Conservation (phyloP, 2,113 vertebrate genomes). For the Xenopus laevis region DNA sequence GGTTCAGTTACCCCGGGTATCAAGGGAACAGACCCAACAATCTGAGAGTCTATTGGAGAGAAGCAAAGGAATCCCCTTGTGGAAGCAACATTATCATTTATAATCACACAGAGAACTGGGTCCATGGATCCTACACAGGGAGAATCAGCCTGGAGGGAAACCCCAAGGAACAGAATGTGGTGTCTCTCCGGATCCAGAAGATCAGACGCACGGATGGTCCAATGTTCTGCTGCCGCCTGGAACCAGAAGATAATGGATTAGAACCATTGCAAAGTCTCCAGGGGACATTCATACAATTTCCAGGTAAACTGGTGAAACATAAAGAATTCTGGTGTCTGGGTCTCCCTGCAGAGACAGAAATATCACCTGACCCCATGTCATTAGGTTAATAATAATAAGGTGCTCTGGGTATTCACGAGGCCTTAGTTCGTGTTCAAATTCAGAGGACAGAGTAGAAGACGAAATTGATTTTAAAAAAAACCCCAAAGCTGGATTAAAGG, state of each 20-base stretch:
- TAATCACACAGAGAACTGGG: neutral
- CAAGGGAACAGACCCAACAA: neutral
- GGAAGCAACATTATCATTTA: neutral
- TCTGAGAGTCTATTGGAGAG: slow-evolving; percentile 34
- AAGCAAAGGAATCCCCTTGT: neutral
- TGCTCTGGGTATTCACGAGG: too few relatives aligned
- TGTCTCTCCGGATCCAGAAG: slow-evolving; percentile 6
- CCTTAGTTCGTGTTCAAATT: too few relatives aligned
- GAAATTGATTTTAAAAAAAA: too few relatives aligned
- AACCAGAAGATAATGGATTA: fast-evolving
- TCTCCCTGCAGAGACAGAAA: too few relatives aligned
- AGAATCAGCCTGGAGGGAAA: slow-evolving; percentile 23
- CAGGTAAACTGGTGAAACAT: neutral
- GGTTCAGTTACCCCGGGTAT: neutral
- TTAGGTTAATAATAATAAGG: too few relatives aligned
- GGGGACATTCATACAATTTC: slow-evolving; percentile 3
- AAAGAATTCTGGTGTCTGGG: too few relatives aligned
- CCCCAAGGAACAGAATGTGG: neutral
- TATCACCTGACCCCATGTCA: too few relatives aligned
- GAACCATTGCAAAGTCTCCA: neutral
- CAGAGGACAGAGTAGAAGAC: too few relatives aligned
- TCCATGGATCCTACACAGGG: neutral
- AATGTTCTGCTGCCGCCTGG: slow-evolving; percentile 23
- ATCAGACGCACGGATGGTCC: slow-evolving; percentile 4
- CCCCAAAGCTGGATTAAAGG: too few relatives aligned